Percentiles rank a stretch among this genome's conserved stretches.
Evolutionary conservation across 2,113 vertebrate species (phyloP).

Genomic region (Azemiops feae): DNA sequence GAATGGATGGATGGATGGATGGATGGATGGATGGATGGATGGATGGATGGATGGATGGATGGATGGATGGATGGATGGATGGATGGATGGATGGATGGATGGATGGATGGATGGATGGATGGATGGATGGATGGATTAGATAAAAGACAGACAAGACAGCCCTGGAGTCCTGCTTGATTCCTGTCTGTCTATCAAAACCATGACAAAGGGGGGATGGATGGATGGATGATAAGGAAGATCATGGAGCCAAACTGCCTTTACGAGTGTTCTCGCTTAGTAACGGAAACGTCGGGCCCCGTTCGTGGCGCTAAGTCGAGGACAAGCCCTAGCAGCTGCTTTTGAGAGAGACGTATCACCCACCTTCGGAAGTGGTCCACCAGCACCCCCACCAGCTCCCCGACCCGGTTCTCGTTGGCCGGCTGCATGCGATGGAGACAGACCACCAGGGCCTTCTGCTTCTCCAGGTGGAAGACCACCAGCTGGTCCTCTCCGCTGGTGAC

Average conservation of each 20-base stretch:
- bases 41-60: no score
- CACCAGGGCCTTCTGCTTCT: conserved; percentile 75
- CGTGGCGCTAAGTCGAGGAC: not conserved
- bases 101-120: not conserved
- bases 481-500: conserved; percentile 83
- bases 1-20: not conserved
- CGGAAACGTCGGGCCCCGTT: not conserved
- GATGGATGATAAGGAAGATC: no score
- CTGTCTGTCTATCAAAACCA: no score
- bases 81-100: not conserved
- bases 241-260: no score
- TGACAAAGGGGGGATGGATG: no score
- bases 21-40: no score
- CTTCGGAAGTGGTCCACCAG: conserved; percentile 81
- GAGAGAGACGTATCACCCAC: conserved; percentile 72
- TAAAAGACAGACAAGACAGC: no score
- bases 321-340: no score
- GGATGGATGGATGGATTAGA: not conserved
- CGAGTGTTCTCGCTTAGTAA: not conserved
- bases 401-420: conserved; percentile 75
- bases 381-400: conserved; percentile 88
- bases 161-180: no score
- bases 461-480: conserved; percentile 83
- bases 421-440: conserved; percentile 80
- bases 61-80: not conserved